These are phyloP conservation scores for Leptonema lineaticorne DNA, from an alignment of 1,140 invertebrate species.

Conservation along the genomic window DNA sequence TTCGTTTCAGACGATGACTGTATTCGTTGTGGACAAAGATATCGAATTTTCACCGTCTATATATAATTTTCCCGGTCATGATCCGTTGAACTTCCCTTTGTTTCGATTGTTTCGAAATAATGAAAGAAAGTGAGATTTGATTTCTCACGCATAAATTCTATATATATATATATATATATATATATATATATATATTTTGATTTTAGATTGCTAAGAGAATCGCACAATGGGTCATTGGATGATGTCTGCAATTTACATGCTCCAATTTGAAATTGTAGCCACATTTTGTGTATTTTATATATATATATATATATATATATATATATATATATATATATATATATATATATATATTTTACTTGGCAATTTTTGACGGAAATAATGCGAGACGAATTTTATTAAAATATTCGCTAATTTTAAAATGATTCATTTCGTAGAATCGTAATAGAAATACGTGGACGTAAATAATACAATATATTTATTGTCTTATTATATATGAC, in stretches of 20 bases:
- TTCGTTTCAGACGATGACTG: not conserved
- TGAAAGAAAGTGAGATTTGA: conserved; percentile 26
- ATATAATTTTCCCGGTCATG: conserved; percentile 39
- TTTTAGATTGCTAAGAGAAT: conserved; percentile 11
- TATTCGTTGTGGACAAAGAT: conserved; percentile 33
- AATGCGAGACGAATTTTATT: too few relatives aligned
- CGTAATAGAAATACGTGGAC: too few relatives aligned
- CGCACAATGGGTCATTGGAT: not conserved
- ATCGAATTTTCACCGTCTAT: conserved; percentile 38
- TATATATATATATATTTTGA: too few relatives aligned
- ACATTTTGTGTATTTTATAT: not conserved
- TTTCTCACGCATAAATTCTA: conserved; percentile 23
- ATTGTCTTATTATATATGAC: too few relatives aligned
- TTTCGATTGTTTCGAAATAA: too few relatives aligned
- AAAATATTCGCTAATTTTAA: too few relatives aligned
- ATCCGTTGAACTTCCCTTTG: conserved; percentile 34
- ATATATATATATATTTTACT: too few relatives aligned
- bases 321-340: not conserved
- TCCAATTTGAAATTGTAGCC: not conserved
- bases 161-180: too few relatives aligned
- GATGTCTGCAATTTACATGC: not conserved
- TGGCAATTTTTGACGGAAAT: too few relatives aligned
- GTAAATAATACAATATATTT: too few relatives aligned
- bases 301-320: not conserved
- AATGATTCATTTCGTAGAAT: too few relatives aligned